These are phyloP conservation scores for Asobara japonica DNA, from an alignment of 1,140 invertebrate species.

Conservation along the genomic window DNA sequence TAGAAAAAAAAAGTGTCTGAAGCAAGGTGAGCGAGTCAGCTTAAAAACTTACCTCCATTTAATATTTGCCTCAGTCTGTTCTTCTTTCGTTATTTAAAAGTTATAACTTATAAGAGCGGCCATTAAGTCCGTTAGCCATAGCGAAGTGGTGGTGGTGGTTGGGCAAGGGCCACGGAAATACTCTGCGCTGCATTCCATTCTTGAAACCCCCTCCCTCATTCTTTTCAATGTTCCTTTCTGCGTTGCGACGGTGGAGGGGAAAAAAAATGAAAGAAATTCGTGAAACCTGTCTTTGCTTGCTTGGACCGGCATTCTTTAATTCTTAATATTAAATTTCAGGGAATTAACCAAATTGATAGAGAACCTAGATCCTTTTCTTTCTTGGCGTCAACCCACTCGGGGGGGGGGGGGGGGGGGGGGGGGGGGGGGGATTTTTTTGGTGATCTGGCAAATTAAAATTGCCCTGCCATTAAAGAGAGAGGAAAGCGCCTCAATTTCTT, in stretches of 20 bases:
- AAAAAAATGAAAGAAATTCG: not conserved
- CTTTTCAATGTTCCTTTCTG: slow-evolving; percentile 29
- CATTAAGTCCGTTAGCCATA: slow-evolving; percentile 51
- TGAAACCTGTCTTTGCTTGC: slow-evolving; percentile 6
- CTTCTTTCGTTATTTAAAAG: slow-evolving; percentile 56
- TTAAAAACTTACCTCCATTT: not conserved
- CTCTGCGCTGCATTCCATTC: slow-evolving; percentile 24
- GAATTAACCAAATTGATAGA: not conserved
- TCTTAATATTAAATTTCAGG: slow-evolving; percentile 2
- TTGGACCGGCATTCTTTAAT: slow-evolving; percentile 25
- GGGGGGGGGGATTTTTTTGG: not conserved
- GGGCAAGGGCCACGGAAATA: slow-evolving; percentile 43
- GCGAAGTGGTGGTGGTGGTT: slow-evolving; percentile 8
- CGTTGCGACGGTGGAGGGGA: slow-evolving; percentile 22
- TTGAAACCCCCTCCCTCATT: slow-evolving; percentile 24
- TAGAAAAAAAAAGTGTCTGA: not conserved
- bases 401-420: too few relatives aligned
- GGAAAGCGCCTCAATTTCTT: too few relatives aligned
- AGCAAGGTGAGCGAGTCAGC: not conserved
- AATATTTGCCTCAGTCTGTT: not conserved
- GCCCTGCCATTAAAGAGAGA: too few relatives aligned
- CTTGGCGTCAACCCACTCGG: too few relatives aligned
- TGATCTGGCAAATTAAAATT: too few relatives aligned
- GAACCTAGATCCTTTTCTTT: slow-evolving; percentile 20
- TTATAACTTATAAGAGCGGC: slow-evolving; percentile 59